These are phyloP conservation scores for Lasioglossum figueresi DNA, from an alignment of 2,888 invertebrate species.

Conservation along the genomic window DNA sequence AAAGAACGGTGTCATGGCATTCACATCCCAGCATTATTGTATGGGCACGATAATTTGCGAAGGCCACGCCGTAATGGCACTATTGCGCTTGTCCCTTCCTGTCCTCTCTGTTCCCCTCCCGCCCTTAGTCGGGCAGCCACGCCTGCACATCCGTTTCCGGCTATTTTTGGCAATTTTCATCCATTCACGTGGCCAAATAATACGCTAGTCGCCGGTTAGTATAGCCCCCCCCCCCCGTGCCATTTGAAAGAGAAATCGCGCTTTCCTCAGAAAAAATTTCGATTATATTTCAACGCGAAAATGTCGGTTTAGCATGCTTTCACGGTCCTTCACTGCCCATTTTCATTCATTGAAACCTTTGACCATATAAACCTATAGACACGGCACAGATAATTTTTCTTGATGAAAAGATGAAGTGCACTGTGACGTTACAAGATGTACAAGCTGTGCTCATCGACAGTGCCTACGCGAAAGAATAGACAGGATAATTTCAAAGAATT, in stretches of 20 bases:
- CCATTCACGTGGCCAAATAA: constrained; percentile 70
- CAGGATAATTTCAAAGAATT: too few species aligned
- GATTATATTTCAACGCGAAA: constrained; percentile 56
- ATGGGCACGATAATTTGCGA: constrained; percentile 60
- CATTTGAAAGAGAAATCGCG: constrained; percentile 70
- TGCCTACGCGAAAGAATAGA: too few species aligned
- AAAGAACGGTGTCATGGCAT: constrained; percentile 38
- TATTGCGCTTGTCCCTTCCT: constrained; percentile 33
- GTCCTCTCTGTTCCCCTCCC: neutral
- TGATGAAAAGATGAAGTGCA: too few species aligned
- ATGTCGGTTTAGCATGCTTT: too few species aligned
- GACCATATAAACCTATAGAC: too few species aligned
- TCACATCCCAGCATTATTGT: constrained; percentile 41
- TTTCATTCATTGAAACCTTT: too few species aligned
- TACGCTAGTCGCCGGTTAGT: constrained; percentile 43
- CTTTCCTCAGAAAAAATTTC: constrained; percentile 50
- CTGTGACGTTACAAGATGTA: too few species aligned
- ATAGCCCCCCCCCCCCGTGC: constrained; percentile 31
- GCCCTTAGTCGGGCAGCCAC: constrained; percentile 48
- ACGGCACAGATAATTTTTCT: too few species aligned
- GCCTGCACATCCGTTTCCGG: constrained; percentile 72
- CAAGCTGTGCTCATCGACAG: too few species aligned
- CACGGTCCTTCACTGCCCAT: too few species aligned
- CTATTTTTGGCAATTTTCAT: constrained; percentile 78
- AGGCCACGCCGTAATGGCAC: constrained; percentile 63